phyloP scores from a whole-genome alignment of 1,140 invertebrate genomes.

The Acromyrmex echinatior region DNA sequence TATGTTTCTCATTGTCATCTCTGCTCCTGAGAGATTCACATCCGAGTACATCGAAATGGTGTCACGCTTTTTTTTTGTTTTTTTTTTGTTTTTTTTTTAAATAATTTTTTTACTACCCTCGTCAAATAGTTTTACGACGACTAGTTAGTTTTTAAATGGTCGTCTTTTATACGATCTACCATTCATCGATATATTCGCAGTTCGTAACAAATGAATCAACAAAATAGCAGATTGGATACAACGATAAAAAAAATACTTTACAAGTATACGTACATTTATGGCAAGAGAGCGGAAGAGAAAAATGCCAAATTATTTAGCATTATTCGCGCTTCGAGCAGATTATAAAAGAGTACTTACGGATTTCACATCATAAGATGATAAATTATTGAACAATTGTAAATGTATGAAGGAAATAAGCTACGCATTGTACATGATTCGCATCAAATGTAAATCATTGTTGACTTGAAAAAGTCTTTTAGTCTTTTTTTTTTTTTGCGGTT shows the following conservation, averaged over 20 bases:
- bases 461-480: slow-evolving; percentile 7
- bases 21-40: slow-evolving; percentile 68
- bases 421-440: not conserved
- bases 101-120: slow-evolving; percentile 53
- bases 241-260: not conserved
- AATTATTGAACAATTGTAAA: slow-evolving; percentile 35
- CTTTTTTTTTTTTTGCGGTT: slow-evolving; percentile 22
- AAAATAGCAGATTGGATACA: not conserved
- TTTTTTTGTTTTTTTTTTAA: slow-evolving; percentile 5
- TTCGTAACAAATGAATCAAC: slow-evolving; percentile 41
- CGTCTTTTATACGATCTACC: slow-evolving; percentile 16
- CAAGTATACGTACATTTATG: not conserved
- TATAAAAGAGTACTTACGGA: slow-evolving; percentile 8
- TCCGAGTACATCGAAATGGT: slow-evolving; percentile 71
- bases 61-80: slow-evolving; percentile 28
- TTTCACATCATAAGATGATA: slow-evolving; percentile 15
- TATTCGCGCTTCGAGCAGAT: slow-evolving; percentile 65
- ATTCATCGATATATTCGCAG: slow-evolving; percentile 49
- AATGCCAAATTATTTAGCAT: not conserved
- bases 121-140: slow-evolving; percentile 49
- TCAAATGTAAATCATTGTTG: slow-evolving; percentile 29
- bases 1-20: slow-evolving; percentile 75
- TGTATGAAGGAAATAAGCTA: not conserved
- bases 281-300: not conserved
- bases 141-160: slow-evolving; percentile 40